Conservation (phyloP, 2,888 invertebrate species). For the Synergus umbraculus region DNA sequence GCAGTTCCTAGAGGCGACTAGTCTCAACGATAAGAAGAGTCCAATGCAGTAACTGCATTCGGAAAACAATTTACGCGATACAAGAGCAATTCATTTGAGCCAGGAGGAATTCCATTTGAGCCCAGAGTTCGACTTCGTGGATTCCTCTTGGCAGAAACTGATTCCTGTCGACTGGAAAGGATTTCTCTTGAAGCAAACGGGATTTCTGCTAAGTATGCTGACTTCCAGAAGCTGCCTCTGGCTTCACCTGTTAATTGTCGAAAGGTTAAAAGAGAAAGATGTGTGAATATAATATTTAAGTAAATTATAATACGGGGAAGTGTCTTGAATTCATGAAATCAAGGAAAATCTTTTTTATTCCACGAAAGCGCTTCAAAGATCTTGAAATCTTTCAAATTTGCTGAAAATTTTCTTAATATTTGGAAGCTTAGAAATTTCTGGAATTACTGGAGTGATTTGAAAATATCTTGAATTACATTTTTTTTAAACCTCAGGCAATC, state of each 20-base stretch:
- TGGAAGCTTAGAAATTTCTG: no score
- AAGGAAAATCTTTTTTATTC: no score
- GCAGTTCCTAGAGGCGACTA: conserved; percentile 1
- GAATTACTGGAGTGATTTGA: no score
- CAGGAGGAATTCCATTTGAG: conserved; percentile 32
- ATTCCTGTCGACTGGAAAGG: conserved; percentile 28
- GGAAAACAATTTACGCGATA: conserved; percentile 35
- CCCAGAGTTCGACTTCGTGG: conserved; percentile 38
- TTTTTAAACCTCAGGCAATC: no score
- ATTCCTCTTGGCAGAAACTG: conserved; percentile 34
- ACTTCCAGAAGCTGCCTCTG: conserved; percentile 5
- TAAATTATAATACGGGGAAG: neutral
- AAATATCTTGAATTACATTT: no score
- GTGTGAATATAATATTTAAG: neutral
- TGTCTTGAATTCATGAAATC: no score
- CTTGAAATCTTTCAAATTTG: no score
- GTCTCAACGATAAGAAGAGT: neutral
- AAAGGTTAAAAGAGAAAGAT: neutral
- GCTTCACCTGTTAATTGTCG: neutral
- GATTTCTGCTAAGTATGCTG: neutral
- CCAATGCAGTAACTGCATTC: conserved; percentile 23
- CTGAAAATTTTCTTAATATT: no score
- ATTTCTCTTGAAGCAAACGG: conserved; percentile 23
- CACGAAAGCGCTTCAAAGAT: no score
- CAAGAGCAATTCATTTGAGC: conserved; percentile 36